A percentile compares a stretch with the other conserved stretches of the same genome.
phyloP scores from a whole-genome alignment of 1,140 invertebrate genomes.

The Drusus annulatus region DNA sequence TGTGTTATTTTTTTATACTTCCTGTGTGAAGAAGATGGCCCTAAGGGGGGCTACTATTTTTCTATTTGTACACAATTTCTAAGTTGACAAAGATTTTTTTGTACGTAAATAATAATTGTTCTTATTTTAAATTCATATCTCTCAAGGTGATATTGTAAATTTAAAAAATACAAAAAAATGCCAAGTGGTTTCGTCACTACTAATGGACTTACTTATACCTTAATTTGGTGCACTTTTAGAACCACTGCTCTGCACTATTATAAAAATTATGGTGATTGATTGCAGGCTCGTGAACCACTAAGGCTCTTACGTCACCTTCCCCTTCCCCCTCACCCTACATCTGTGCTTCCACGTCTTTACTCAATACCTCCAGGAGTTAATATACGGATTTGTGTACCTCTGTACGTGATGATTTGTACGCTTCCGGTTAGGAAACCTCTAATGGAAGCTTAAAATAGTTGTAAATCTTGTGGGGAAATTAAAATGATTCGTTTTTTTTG shows the following conservation, averaged over 20 bases:
- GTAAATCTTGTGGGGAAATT: background rate
- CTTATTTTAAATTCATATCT: too few species aligned
- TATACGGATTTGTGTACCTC: background rate
- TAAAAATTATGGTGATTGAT: constrained; percentile 30
- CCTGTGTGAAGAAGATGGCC: too few species aligned
- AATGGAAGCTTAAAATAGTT: background rate
- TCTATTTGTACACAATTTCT: too few species aligned
- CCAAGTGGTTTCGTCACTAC: too few species aligned
- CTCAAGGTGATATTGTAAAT: too few species aligned
- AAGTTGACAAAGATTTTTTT: too few species aligned
- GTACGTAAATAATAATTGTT: too few species aligned
- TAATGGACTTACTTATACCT: too few species aligned
- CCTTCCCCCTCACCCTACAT: background rate
- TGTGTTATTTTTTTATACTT: too few species aligned
- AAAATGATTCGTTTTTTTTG: too few species aligned
- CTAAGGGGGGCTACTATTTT: too few species aligned
- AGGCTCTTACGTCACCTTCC: constrained; percentile 4
- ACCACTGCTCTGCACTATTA: background rate
- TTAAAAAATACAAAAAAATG: too few species aligned
- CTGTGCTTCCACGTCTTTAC: background rate
- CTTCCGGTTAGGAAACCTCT: constrained; percentile 13
- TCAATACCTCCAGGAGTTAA: background rate
- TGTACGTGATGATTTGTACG: constrained; percentile 2
- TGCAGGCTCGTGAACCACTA: constrained; percentile 11
- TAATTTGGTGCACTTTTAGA: background rate